Conservation (phyloP, 2,797 vertebrate genomes). For the Margarornis squamiger region DNA sequence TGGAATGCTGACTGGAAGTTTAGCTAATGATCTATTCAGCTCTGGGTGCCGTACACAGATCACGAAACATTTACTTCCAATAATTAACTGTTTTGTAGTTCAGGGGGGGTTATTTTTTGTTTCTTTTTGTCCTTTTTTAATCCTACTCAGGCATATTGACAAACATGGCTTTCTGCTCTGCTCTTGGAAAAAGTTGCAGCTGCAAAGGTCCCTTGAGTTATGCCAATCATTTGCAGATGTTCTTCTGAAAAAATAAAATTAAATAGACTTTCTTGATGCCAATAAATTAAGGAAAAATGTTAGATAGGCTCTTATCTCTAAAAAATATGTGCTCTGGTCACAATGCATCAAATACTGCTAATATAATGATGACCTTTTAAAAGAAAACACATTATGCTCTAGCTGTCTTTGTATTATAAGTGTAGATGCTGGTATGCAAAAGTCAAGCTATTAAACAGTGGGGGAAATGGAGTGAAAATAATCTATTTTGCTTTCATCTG, state of each 20-base stretch:
- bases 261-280: conserved; percentile 29
- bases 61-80: conserved; percentile 44
- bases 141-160: conserved; percentile 45
- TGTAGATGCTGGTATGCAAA: neutral
- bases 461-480: conserved; percentile 34
- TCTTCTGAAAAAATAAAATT: conserved; percentile 9
- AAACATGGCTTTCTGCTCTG: conserved; percentile 27
- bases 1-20: conserved; percentile 41
- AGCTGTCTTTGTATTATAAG: conserved; percentile 18
- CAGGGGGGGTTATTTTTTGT: neutral
- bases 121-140: conserved; percentile 17
- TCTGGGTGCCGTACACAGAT: neutral
- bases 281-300: conserved; percentile 37
- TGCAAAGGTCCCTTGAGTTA: conserved; percentile 45
- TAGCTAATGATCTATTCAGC: conserved; percentile 52
- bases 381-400: conserved; percentile 42
- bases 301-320: conserved; percentile 25
- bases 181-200: conserved; percentile 19
- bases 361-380: conserved; percentile 63
- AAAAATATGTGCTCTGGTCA: conserved; percentile 6
- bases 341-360: conserved; percentile 22
- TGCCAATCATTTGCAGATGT: conserved; percentile 34
- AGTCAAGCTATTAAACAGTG: conserved; percentile 1
- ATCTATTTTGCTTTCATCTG: conserved; percentile 4
- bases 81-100: conserved; percentile 38